These are phyloP conservation scores for Lates japonicus DNA, from an alignment of 2,797 vertebrate species.

Conservation along the genomic window DNA sequence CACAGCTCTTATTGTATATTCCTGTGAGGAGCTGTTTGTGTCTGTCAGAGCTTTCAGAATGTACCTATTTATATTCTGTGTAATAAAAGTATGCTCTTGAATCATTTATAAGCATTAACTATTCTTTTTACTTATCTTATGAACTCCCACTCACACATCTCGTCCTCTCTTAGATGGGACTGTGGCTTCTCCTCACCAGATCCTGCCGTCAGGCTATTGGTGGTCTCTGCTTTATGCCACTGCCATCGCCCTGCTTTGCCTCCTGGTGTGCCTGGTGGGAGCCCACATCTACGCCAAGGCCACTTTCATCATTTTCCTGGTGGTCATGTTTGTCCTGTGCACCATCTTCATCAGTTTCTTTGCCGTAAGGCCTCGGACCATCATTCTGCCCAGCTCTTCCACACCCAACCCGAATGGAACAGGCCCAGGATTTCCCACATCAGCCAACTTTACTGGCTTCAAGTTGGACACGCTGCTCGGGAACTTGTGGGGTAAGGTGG, in stretches of 20 bases:
- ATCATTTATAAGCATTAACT: not conserved
- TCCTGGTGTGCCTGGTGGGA: slow-evolving; percentile 92
- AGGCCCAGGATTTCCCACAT: slow-evolving; percentile 32
- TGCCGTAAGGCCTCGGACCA: slow-evolving; percentile 71
- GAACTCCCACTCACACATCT: not conserved
- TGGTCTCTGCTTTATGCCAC: slow-evolving; percentile 91
- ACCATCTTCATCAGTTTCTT: slow-evolving; percentile 93
- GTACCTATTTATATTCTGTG: not conserved
- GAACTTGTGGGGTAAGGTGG: slow-evolving; percentile 87
- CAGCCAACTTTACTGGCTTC: slow-evolving; percentile 89
- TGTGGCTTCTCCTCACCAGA: slow-evolving; percentile 40
- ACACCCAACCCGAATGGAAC: slow-evolving; percentile 60
- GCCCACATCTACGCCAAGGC: slow-evolving; percentile 93
- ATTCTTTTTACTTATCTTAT: not conserved
- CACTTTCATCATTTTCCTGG: slow-evolving; percentile 93
- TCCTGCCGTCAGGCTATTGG: slow-evolving; percentile 92
- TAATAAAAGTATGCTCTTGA: not conserved
- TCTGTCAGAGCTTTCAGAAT: not conserved
- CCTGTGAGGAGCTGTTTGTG: not conserved
- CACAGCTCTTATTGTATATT: not conserved
- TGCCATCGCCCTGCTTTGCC: slow-evolving; percentile 86
- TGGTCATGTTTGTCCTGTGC: slow-evolving; percentile 88
- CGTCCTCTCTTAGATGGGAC: slow-evolving; percentile 54
- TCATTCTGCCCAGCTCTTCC: slow-evolving; percentile 71
- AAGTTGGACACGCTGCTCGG: slow-evolving; percentile 87